phyloP scores from a whole-genome alignment of 2,113 vertebrate species.

The Limnothrissa miodon region DNA sequence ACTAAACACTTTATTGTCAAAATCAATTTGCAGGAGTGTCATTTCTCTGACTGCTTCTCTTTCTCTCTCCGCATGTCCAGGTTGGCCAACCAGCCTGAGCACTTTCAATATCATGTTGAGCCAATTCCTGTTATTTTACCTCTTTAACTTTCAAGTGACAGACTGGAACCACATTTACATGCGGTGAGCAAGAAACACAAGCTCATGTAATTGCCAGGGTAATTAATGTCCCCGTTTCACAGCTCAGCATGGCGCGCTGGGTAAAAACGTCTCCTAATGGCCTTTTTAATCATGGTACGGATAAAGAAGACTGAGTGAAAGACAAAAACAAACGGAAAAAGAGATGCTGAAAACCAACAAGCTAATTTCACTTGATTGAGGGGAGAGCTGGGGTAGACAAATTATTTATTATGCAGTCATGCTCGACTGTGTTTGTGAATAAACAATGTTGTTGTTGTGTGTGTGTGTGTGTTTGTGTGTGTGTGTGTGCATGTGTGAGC shows the following conservation, averaged over 20 bases:
- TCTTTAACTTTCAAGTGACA: not conserved
- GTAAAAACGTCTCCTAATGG: not conserved
- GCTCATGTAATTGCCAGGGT: conserved; percentile 22
- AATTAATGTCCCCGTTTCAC: conserved; percentile 39
- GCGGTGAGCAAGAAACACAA: conserved; percentile 20
- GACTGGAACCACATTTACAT: conserved; percentile 25
- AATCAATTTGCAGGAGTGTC: not conserved
- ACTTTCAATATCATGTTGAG: not conserved
- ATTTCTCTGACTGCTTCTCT: not conserved
- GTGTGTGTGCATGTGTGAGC: not conserved
- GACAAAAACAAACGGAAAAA: not conserved
- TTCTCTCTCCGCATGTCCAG: not conserved
- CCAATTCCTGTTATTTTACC: not conserved
- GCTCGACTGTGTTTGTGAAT: not conserved
- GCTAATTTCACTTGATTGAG: not conserved
- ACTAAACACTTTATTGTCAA: not conserved
- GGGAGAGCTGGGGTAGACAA: not conserved
- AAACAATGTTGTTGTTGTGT: not conserved
- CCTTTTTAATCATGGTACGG: conserved; percentile 36
- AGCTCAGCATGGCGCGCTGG: conserved; percentile 20
- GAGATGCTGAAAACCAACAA: conserved; percentile 1
- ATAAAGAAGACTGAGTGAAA: not conserved
- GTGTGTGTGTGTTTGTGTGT: not conserved
- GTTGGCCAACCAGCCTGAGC: not conserved
- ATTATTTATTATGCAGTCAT: not conserved